Conservation (phyloP, 2,888 invertebrate genomes). For the Strigamia transsilvanica region DNA sequence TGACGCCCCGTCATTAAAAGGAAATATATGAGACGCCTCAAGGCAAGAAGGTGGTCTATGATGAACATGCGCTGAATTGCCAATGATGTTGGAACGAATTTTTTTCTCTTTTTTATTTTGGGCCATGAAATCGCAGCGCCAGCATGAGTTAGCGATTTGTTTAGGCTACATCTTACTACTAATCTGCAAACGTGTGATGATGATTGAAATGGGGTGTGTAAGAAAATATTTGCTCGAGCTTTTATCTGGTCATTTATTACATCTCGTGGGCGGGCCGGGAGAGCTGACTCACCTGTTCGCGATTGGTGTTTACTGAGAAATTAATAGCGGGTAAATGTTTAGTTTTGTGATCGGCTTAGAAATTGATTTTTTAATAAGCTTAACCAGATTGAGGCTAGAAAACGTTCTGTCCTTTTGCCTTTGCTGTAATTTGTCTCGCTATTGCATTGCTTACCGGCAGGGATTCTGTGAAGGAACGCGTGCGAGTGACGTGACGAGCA, state of each 20-base stretch:
- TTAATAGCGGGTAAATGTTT: conserved; percentile 9
- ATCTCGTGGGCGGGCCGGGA: not conserved
- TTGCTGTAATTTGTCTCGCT: conserved; percentile 16
- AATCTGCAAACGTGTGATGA: conserved; percentile 6
- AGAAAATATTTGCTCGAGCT: conserved; percentile 4
- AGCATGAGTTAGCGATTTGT: not conserved
- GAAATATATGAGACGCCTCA: conserved; percentile 20
- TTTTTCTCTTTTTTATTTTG: not conserved
- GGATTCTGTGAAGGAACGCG: not conserved
- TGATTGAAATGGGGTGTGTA: conserved; percentile 12
- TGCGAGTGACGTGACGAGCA: conserved; percentile 31
- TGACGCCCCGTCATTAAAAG: conserved; percentile 35
- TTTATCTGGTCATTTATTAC: conserved; percentile 27
- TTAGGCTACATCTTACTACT: not conserved
- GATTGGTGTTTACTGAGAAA: not conserved
- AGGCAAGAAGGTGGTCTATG: not conserved
- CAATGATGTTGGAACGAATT: not conserved
- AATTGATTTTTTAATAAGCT: conserved; percentile 23
- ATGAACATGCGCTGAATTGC: conserved; percentile 17
- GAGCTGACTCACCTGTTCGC: not conserved
- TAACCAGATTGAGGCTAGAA: not conserved
- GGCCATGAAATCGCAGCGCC: not conserved
- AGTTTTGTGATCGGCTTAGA: not conserved
- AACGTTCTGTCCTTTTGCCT: conserved; percentile 1
- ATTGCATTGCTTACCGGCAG: conserved; percentile 1